Conservation (phyloP, 2,113 vertebrate species). For the Sprattus sprattus region DNA sequence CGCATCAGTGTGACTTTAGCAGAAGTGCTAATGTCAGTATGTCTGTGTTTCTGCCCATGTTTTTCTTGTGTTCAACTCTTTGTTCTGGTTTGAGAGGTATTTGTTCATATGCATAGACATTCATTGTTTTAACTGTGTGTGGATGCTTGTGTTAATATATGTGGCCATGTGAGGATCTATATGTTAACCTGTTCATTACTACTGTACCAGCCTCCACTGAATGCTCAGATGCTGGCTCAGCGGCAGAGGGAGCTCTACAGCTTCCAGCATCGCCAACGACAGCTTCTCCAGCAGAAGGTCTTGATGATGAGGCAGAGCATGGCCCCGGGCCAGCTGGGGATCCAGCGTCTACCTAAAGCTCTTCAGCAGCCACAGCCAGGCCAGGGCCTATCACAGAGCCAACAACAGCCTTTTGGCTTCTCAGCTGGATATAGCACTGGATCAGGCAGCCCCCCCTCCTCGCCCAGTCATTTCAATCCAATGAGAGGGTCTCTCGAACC, state of each 20-base stretch:
- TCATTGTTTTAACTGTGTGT: not conserved
- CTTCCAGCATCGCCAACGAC: slow-evolving; percentile 90
- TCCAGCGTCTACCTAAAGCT: slow-evolving; percentile 74
- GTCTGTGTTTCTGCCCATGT: too few relatives aligned
- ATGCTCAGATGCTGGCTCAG: slow-evolving; percentile 94
- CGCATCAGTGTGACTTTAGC: slow-evolving; percentile 21
- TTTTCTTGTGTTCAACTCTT: not conserved
- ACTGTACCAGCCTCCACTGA: slow-evolving; percentile 80
- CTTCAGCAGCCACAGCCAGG: slow-evolving; percentile 70
- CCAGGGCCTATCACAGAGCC: slow-evolving; percentile 55
- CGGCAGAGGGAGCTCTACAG: slow-evolving; percentile 90
- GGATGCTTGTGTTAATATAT: too few relatives aligned
- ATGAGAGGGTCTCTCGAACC: slow-evolving; percentile 77
- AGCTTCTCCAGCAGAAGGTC: slow-evolving; percentile 91
- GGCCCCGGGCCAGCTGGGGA: slow-evolving; percentile 68
- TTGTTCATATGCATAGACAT: not conserved
- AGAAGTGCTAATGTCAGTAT: not conserved
- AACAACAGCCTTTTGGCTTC: slow-evolving; percentile 83
- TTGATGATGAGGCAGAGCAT: slow-evolving; percentile 87
- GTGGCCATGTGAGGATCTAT: too few relatives aligned
- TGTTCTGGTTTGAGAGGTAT: not conserved
- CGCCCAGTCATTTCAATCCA: slow-evolving; percentile 83
- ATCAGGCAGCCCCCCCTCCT: slow-evolving; percentile 81
- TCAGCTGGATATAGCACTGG: slow-evolving; percentile 79
- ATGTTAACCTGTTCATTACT: not conserved